Evolutionary conservation across 2,888 invertebrate species (phyloP), one percentile per base, ranked within the genome.

Genomic region (Cephus nigrinus): DNA sequence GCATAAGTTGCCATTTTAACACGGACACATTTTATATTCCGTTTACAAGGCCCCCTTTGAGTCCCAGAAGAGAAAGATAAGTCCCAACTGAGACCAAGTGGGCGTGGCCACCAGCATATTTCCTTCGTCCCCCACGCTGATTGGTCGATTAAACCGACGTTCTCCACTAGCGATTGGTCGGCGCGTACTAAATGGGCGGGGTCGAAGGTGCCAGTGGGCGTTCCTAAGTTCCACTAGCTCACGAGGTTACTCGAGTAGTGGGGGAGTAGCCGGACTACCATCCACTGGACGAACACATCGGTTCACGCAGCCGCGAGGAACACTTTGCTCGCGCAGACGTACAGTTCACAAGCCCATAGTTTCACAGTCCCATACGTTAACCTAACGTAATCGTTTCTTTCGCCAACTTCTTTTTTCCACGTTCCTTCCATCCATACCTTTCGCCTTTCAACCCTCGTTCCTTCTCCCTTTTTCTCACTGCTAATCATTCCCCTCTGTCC

Each of bases 241-340:
- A 75, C 69, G 69, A n/a, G 30, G 75, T 12, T 15, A 32, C 72
- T 11, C 15, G 40, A 75, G 83, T 80, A 80, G 83, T 81, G 83
- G 80, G 30, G 69, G 69, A 32, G 33, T 76, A 80, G 78, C 80
- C 81, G 81, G 80, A 82, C 84, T 84, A 83, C 84, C 80, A 81
- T 84, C 85, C 84, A 81, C 80, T 79, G 80, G 76, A 78, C 82
- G 71, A 81, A 82, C 90, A 91, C 88, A 91, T 88, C 88, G 89
- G 88, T 90, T 88, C 89, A 89, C 90, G 90, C 91, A 90, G 89
- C 86, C 90, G 91, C 90, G 88, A 84, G 88, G 91, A 88, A 86
- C 88, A 88, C 88, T 87, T 88, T 79, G 73, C 74, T 77, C 82
- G 81, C 82, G 81, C 80, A 80, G 82, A 80, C 82, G 81, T 80